These are phyloP conservation scores for Peucedramus taeniatus DNA, from an alignment of 2,113 vertebrate species.

Conservation along the genomic window DNA sequence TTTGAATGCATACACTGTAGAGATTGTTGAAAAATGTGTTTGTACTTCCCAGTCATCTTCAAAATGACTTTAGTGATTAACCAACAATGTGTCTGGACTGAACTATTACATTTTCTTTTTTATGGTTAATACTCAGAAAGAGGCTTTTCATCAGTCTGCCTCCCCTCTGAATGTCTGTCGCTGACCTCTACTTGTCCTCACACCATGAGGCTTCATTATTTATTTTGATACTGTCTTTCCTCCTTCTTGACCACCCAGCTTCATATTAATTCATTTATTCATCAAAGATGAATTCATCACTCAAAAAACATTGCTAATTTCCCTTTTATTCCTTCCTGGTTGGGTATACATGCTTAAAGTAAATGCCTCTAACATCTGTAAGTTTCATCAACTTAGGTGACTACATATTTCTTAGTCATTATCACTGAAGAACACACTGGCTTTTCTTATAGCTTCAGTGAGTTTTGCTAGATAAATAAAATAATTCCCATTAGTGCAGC, in stretches of 20 bases:
- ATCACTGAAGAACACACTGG: not conserved
- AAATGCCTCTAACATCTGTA: not conserved
- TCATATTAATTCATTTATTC: not conserved
- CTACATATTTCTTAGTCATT: not conserved
- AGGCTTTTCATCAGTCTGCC: slow-evolving; percentile 21
- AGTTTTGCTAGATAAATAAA: not conserved
- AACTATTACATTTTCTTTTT: slow-evolving; percentile 34
- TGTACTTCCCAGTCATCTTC: slow-evolving; percentile 36
- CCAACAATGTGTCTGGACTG: slow-evolving; percentile 12
- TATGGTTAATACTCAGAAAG: slow-evolving; percentile 21
- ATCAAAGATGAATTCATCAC: not conserved
- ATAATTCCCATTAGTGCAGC: not conserved
- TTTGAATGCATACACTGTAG: slow-evolving; percentile 55
- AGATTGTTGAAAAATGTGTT: slow-evolving; percentile 44
- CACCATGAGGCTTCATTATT: not conserved
- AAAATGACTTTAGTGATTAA: slow-evolving; percentile 54
- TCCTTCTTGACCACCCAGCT: not conserved
- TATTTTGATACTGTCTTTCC: slow-evolving; percentile 10
- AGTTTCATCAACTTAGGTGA: not conserved
- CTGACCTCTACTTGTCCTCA: slow-evolving; percentile 36
- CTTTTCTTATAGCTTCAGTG: not conserved
- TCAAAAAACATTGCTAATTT: not conserved
- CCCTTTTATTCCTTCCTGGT: not conserved
- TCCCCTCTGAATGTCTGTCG: not conserved
- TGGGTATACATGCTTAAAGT: not conserved